Percentiles rank a stretch among this genome's conserved stretches.
Conservation (phyloP, 2,797 vertebrate species). For the Bradypodion pumilum region DNA sequence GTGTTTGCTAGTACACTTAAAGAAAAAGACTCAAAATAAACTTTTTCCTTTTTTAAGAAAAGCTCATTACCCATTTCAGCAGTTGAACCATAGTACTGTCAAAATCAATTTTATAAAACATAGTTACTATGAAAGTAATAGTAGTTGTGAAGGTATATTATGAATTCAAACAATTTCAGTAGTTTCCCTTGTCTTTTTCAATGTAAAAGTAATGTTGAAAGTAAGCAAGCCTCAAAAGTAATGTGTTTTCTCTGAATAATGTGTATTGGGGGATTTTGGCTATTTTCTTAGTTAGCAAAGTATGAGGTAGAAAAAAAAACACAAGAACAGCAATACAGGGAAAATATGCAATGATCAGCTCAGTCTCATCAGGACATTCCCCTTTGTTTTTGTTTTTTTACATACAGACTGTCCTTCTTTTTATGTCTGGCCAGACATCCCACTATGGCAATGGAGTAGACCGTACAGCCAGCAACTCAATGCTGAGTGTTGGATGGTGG, state of each 20-base stretch:
- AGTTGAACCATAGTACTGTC: constrained; percentile 53
- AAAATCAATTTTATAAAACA: constrained; percentile 44
- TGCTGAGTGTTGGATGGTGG: no score
- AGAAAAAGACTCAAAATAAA: constrained; percentile 30
- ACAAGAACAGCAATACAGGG: no score
- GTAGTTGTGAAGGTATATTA: constrained; percentile 56
- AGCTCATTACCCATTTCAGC: constrained; percentile 23
- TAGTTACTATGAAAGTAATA: constrained; percentile 54
- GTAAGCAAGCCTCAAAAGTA: not conserved
- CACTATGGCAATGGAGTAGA: no score
- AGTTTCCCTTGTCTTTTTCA: not conserved
- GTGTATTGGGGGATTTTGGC: no score
- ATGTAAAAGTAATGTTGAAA: not conserved
- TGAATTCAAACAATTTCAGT: constrained; percentile 1
- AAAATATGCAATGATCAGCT: no score
- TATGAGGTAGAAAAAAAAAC: no score
- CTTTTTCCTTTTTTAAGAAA: constrained; percentile 27
- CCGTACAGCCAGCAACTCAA: no score
- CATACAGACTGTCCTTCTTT: no score
- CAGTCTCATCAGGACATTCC: no score
- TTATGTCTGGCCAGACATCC: no score
- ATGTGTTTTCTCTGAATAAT: not conserved
- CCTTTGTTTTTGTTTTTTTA: no score
- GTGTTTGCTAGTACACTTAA: constrained; percentile 12
- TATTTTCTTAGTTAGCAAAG: no score